A percentile compares a stretch with the other conserved stretches of the same genome.
Evolutionary conservation across 2,797 vertebrate genomes (phyloP).

Genomic region (Acridotheres tristis): DNA sequence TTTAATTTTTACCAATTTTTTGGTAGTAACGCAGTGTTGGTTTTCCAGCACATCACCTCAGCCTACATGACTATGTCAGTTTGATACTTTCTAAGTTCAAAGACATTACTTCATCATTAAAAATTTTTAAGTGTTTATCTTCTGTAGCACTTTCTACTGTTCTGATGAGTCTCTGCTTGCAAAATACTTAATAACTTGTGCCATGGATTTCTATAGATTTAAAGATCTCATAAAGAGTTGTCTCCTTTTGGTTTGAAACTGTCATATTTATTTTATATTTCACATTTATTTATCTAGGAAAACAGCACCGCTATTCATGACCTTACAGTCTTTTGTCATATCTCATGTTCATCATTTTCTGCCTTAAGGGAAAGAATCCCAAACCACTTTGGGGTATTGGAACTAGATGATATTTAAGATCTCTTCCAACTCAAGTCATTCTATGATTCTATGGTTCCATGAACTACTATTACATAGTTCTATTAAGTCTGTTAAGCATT

Average conservation of each 20-base stretch:
- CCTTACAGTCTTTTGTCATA: not conserved
- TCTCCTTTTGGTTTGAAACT: not conserved
- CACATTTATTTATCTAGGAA: not conserved
- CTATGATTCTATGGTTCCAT: not conserved
- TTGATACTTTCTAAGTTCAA: not conserved
- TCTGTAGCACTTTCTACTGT: rapidly evolving
- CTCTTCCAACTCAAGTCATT: not conserved
- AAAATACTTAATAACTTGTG: not conserved
- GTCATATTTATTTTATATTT: not conserved
- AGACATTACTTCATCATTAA: not conserved
- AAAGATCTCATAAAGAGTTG: not conserved
- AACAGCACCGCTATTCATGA: not conserved
- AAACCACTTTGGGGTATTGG: not conserved
- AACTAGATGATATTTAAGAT: not conserved
- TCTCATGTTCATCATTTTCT: not conserved
- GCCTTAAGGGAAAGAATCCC: not conserved
- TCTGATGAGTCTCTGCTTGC: not conserved
- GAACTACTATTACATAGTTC: not conserved
- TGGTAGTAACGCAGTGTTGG: not conserved
- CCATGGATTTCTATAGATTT: not conserved
- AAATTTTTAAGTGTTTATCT: not conserved
- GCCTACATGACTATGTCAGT: not conserved
- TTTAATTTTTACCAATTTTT: not conserved
- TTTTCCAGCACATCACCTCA: not conserved
- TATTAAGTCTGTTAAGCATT: not conserved